Conservation (phyloP, 2,797 vertebrate species). For the Heliangelus exortis region DNA sequence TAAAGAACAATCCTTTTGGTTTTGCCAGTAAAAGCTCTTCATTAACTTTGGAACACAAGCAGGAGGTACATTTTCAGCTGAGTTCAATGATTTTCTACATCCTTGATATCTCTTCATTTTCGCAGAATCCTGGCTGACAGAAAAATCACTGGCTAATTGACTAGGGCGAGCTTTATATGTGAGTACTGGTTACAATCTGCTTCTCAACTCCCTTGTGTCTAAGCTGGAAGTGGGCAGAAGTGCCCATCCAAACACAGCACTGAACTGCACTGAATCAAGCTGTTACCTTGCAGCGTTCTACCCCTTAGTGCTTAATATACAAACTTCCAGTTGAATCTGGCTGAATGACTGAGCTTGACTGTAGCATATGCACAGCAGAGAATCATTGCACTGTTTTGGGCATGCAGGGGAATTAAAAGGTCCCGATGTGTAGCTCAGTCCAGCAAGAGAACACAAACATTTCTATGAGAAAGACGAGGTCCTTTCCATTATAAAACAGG, state of each 20-base stretch:
- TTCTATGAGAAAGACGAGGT: not conserved
- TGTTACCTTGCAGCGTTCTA: not conserved
- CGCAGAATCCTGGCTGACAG: slow-evolving; percentile 49
- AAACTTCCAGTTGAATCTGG: not conserved
- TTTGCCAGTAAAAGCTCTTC: slow-evolving; percentile 53
- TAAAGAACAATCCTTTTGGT: not conserved
- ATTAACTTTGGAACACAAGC: slow-evolving; percentile 71
- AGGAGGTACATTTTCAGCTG: slow-evolving; percentile 70
- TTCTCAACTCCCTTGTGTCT: not conserved
- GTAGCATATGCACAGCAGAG: not conserved
- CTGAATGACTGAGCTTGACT: slow-evolving; percentile 40
- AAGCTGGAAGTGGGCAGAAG: not conserved
- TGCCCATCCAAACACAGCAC: not conserved
- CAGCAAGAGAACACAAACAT: rapidly evolving
- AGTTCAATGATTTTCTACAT: slow-evolving; percentile 71
- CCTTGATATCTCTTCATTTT: slow-evolving; percentile 61
- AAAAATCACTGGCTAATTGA: slow-evolving; percentile 72
- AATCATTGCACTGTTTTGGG: not conserved
- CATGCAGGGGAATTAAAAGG: not conserved
- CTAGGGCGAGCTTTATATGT: slow-evolving; percentile 18
- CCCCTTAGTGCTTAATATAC: not conserved
- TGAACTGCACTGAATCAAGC: not conserved
- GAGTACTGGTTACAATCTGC: slow-evolving; percentile 16
- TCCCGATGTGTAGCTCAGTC: not conserved
- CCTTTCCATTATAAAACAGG: not conserved